Conservation (phyloP, 2,797 vertebrate genomes). For the Leucoraja ocellata region DNA sequence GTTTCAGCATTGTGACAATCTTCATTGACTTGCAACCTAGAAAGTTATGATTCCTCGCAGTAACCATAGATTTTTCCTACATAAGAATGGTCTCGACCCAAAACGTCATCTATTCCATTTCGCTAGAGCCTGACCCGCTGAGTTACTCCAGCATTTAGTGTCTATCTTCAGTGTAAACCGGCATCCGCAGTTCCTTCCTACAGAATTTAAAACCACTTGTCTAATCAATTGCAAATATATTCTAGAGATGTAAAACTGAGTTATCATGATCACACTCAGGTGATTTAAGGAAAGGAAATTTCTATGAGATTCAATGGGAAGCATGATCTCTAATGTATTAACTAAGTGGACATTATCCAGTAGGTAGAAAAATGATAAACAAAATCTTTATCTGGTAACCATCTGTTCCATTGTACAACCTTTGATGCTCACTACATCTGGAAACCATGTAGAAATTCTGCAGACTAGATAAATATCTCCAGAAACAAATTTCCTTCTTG, state of each 20-base stretch:
- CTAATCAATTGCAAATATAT: neutral
- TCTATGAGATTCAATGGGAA: neutral
- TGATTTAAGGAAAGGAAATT: neutral
- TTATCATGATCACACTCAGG: neutral
- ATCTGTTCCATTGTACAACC: neutral
- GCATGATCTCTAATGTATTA: neutral
- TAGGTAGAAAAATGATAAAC: neutral
- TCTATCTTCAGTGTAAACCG: too few species aligned
- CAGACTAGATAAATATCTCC: neutral
- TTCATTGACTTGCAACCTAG: neutral
- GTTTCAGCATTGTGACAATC: neutral
- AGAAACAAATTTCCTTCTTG: conserved; percentile 13
- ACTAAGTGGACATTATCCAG: neutral
- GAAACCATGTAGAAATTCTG: neutral
- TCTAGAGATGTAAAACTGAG: neutral
- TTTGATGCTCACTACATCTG: neutral
- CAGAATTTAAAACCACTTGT: neutral
- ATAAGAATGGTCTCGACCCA: neutral
- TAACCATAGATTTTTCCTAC: neutral
- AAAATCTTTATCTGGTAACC: neutral
- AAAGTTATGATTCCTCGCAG: neutral
- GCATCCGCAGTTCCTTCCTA: too few species aligned
- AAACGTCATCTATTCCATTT: too few species aligned
- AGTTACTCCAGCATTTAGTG: too few species aligned
- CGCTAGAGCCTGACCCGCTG: too few species aligned